These are phyloP conservation scores for Bombus ignitus DNA, from an alignment of 1,140 invertebrate species.

Conservation along the genomic window DNA sequence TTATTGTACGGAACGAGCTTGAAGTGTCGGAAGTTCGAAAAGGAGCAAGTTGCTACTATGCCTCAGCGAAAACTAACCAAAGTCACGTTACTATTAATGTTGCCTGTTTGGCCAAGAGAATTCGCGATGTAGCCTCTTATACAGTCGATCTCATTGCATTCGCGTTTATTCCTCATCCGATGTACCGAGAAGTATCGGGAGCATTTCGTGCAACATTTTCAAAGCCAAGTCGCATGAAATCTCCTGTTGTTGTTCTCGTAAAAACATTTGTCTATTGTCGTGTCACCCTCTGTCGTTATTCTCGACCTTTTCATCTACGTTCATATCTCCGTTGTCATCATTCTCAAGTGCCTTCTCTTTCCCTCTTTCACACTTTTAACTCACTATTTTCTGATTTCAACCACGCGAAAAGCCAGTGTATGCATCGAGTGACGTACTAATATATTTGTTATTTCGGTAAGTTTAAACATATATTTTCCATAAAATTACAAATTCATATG, in stretches of 20 bases:
- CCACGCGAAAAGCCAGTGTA: conserved; percentile 30
- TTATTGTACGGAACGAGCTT: conserved; percentile 29
- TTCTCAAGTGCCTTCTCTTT: conserved; percentile 61
- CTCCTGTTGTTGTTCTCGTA: conserved; percentile 27
- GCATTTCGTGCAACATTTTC: conserved; percentile 52
- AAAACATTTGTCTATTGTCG: conserved; percentile 31
- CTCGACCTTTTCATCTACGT: conserved; percentile 37
- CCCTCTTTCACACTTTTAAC: conserved; percentile 33
- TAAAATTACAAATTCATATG: not conserved
- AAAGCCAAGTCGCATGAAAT: conserved; percentile 57
- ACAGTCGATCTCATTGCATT: conserved; percentile 22
- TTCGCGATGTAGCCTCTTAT: conserved; percentile 66
- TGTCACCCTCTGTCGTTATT: conserved; percentile 36
- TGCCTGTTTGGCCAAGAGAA: conserved; percentile 47
- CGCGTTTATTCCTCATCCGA: conserved; percentile 61
- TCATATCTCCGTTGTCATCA: conserved; percentile 31
- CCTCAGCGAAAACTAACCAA: conserved; percentile 53
- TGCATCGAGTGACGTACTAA: conserved; percentile 36
- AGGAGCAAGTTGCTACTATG: conserved; percentile 60
- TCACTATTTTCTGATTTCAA: conserved; percentile 32
- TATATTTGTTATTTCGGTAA: conserved; percentile 52
- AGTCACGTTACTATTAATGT: conserved; percentile 46
- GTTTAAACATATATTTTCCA: not conserved
- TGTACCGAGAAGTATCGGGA: conserved; percentile 60
- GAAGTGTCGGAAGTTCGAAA: conserved; percentile 46